phyloP scores from a whole-genome alignment of 53 echinoderm and acorn worm genomes.

The Stichopus horrens region DNA sequence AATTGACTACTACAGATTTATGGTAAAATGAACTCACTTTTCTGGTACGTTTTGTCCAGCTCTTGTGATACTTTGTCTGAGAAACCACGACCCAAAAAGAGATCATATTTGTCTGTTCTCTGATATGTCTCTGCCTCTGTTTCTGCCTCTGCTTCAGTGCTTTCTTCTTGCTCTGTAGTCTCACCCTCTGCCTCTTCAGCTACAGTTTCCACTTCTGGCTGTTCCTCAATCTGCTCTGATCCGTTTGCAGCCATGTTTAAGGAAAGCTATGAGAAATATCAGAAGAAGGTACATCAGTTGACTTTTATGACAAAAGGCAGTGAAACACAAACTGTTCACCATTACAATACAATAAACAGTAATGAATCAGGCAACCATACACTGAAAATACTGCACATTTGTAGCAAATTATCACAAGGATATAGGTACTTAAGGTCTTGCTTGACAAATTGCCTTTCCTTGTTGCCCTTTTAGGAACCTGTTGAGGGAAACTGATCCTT shows the following conservation, averaged over 20 bases:
- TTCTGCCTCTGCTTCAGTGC: constrained; percentile 52
- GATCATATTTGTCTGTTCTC: constrained; percentile 87
- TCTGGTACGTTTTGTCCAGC: constrained; percentile 76
- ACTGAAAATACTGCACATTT: too few species aligned
- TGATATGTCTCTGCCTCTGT: constrained; percentile 79
- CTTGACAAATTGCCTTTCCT: too few species aligned
- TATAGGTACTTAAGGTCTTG: too few species aligned
- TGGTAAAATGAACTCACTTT: constrained; percentile 46
- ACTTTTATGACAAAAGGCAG: too few species aligned
- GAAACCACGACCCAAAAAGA: constrained; percentile 84
- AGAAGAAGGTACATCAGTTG: neutral
- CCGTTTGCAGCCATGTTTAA: neutral
- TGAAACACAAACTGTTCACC: too few species aligned
- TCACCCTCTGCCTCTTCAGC: constrained; percentile 17
- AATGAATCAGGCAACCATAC: too few species aligned
- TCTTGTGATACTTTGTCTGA: constrained; percentile 84
- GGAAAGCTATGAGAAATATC: neutral
- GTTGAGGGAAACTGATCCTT: too few species aligned
- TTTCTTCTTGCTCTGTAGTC: constrained; percentile 53
- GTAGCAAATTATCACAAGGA: too few species aligned
- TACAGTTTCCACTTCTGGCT: neutral
- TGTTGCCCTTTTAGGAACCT: too few species aligned
- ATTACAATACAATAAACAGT: too few species aligned
- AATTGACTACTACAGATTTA: too few species aligned
- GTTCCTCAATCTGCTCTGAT: neutral